A percentile compares a stretch with the other conserved stretches of the same genome.
phyloP scores from a whole-genome alignment of 2,888 invertebrate genomes.

The Podabrus alpinus region DNA sequence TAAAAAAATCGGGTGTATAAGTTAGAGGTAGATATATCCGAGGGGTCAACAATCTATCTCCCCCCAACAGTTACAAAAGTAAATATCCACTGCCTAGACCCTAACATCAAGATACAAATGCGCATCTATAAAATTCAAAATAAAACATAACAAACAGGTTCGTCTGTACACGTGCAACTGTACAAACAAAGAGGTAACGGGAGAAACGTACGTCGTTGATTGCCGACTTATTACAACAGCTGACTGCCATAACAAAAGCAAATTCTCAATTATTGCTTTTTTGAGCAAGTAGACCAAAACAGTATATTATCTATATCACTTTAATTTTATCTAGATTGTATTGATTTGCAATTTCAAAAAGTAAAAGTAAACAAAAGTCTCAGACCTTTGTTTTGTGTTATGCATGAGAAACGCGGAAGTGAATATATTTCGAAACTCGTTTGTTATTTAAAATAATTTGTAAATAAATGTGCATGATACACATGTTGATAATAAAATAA shows the following conservation, averaged over 20 bases:
- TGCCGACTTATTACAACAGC: constrained; percentile 49
- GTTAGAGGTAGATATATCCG: constrained; percentile 1
- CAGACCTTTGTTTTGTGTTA: not conserved
- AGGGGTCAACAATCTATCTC: constrained; percentile 45
- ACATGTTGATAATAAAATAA: not conserved
- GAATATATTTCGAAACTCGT: not conserved
- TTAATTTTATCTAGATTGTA: not conserved
- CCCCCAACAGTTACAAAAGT: constrained; percentile 23
- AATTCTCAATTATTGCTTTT: not conserved
- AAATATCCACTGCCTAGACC: constrained; percentile 19
- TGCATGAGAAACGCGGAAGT: not conserved
- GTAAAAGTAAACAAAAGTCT: not conserved
- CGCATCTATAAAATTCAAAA: constrained; percentile 24
- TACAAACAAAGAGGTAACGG: constrained; percentile 30
- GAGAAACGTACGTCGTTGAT: constrained; percentile 40
- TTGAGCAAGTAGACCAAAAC: not conserved
- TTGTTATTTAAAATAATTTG: not conserved
- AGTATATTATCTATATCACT: too few relatives aligned
- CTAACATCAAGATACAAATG: constrained; percentile 27
- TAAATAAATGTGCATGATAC: not conserved
- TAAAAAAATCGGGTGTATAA: not conserved
- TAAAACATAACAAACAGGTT: constrained; percentile 16
- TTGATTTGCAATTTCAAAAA: not conserved
- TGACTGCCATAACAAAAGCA: constrained; percentile 56
- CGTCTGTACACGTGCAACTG: constrained; percentile 16